phyloP scores from a whole-genome alignment of 2,113 vertebrate genomes.

The Sardina pilchardus region DNA sequence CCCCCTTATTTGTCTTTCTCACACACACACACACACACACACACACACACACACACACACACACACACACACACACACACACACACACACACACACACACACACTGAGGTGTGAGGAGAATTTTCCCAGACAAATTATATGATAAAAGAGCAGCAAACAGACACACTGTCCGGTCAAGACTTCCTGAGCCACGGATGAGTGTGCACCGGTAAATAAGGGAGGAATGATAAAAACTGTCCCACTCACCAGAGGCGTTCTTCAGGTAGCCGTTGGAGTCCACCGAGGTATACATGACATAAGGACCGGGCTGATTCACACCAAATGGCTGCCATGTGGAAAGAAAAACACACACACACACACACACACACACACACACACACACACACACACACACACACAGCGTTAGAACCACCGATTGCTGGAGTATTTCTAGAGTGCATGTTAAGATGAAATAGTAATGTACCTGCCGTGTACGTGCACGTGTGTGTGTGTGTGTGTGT shows the following conservation, averaged over 20 bases:
- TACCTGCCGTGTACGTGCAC: background rate
- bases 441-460: too few relatives aligned
- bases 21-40: too few relatives aligned
- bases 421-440: too few relatives aligned
- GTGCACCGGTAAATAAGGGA: background rate
- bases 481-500: background rate
- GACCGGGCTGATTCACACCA: conserved; percentile 96
- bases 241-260: conserved; percentile 95
- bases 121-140: background rate
- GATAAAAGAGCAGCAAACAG: background rate
- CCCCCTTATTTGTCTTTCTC: too few relatives aligned
- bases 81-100: background rate
- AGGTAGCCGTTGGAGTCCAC: conserved; percentile 90
- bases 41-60: background rate
- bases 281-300: conserved; percentile 96
- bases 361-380: conserved; percentile 34
- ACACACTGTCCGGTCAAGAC: background rate
- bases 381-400: background rate
- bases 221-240: too few relatives aligned
- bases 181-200: background rate
- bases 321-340: conserved; percentile 77
- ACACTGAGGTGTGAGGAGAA: background rate
- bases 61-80: background rate
- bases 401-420: too few relatives aligned
- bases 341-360: conserved; percentile 33